Evolutionary conservation across 2,888 invertebrate species (phyloP), one percentile per base, ranked within the genome.

Genomic region (Hermaeophaga mercurialis): DNA sequence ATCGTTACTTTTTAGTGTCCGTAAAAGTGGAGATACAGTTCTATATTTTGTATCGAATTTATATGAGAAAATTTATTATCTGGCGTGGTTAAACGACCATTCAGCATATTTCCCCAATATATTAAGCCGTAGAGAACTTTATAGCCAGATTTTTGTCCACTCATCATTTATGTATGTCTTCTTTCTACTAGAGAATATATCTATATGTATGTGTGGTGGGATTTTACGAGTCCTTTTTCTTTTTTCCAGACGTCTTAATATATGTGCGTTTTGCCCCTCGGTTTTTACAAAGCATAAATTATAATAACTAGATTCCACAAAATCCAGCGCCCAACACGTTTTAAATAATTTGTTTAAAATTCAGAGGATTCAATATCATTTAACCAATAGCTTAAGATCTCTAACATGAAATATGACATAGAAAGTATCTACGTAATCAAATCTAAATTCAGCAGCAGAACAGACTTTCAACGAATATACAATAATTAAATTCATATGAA

Each of bases 81-180:
- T 53, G 45, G 59, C 59, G 62, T 54, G 65, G 61, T 69, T 65
- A 62, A 66, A 62, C 63, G 68, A 63, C 69, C 68, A 67, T 69
- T 71, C 71, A 71, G 70, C 71, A 70, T 70, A 68, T 70, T 71
- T 62, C 65, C 50, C 54, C 61, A 55, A 68, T 67, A 66, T 67
- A 67, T 56, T 56, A 55, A 43, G 44, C 54, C 49, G 17, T 38
- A 52, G 52, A 44, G 45, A 52, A 61, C 53, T 61, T 61, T 63
- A 61, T 61, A 50, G 58, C 58, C 18, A 45, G 45, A 64, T 69
- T 70, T 70, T 67, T 69, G 70, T 66, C 61, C 65, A 63, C 66
- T 70, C 71, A 71, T 68, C 70, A 65, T 66, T 71, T 69, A 67
- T 69, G 67, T 66, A 57, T 45, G 53, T 66, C 66, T 66, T 67